Base-by-base conservation (phyloP, 2,888 invertebrate genomes). In the Neoascia interrupta region DNA sequence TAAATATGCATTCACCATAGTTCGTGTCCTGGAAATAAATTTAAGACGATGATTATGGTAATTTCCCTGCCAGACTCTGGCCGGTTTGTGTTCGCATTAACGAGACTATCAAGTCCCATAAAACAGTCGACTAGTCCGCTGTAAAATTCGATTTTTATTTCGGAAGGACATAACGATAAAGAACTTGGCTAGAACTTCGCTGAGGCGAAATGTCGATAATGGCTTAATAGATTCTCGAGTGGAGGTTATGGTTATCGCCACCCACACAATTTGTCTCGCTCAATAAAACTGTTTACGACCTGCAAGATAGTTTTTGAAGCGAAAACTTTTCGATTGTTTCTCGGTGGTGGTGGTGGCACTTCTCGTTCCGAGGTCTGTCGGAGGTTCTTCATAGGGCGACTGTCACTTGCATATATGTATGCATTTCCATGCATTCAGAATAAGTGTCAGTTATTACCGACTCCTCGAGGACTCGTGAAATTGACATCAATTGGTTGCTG, bases 211-310 rank as follows among this genome's bases (percentile, higher is more conserved):
- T 53, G 39, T 37, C 34, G 64, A 31, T 73, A 66, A 58, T 58
- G 58, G 66, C 37, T 66, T 64, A 64, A 64, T 72, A 54, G 43
- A 64, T 68, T 53, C 39, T 6, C 11, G 34, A 41, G n/a, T 47
- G 53, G 43, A 16, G 36, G 56, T 43, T 51, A 51, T 43, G 51
- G 41, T 43, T 16, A 45, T 56, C 51, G 53, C 18, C 68, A 68
- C 37, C 31, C 45, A 45, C 60, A 19, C 36, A 18, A 37, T 72
- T 72, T 18, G 54, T 11, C n/a, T n/a, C 51, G 41, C 36, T 31
- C 53, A 74, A 68, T 74, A 68, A 68, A 74, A 68, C n/a, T 74
- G 45, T 74, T 74, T 74, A 74, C 58, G 73, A 74, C 47, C 68
- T 47, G 15, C 31, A 60, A 54, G 66, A 74, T 74, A 74, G 68